phyloP scores from a whole-genome alignment of 2,113 vertebrate genomes.

The Microcebus murinus region DNA sequence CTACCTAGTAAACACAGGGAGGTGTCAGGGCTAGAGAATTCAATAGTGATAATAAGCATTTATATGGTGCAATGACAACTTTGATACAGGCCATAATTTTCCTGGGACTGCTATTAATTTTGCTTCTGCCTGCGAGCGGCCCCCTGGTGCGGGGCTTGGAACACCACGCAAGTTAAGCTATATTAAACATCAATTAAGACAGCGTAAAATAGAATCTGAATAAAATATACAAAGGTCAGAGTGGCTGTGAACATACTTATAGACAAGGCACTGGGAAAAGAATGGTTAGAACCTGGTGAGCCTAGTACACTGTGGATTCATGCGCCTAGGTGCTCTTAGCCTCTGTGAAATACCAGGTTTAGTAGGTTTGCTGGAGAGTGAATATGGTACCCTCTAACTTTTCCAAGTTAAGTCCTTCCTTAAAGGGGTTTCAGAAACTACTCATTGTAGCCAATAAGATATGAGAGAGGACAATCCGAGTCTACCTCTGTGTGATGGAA shows the following conservation, averaged over 20 bases:
- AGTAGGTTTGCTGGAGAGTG: neutral
- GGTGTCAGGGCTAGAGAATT: constrained; percentile 75
- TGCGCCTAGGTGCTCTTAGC: neutral
- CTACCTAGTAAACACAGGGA: constrained; percentile 80
- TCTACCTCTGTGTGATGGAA: neutral
- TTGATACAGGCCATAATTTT: constrained; percentile 80
- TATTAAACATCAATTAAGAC: constrained; percentile 78
- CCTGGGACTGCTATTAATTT: constrained; percentile 77
- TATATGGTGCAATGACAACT: constrained; percentile 74
- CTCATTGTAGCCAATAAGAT: neutral
- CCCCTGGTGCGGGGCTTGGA: constrained; percentile 79
- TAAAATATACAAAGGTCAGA: constrained; percentile 74
- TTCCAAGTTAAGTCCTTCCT: neutral
- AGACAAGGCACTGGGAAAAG: neutral
- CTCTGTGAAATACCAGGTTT: neutral
- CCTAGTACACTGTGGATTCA: neutral
- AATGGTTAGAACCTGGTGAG: neutral
- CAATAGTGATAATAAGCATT: constrained; percentile 79
- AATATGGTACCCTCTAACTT: neutral
- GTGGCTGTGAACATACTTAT: constrained; percentile 31
- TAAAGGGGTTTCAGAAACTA: constrained; percentile 2
- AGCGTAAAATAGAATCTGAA: constrained; percentile 66
- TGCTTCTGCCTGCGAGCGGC: constrained; percentile 71
- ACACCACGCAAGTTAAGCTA: constrained; percentile 72
- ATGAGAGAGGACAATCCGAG: neutral